Conservation (phyloP, 1,140 invertebrate species). For the Listronotus bonariensis region DNA sequence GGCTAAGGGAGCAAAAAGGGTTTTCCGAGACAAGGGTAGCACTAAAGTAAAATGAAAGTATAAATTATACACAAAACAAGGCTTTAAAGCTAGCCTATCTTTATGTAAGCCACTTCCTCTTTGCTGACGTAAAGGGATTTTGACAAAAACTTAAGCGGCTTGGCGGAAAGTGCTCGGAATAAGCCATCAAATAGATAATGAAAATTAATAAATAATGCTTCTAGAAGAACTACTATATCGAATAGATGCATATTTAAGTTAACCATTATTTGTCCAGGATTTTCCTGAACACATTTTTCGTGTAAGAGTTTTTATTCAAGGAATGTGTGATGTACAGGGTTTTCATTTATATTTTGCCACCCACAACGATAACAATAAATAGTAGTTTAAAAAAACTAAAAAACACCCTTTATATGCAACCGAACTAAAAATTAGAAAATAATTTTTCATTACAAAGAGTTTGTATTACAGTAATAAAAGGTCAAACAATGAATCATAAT, state of each 20-base stretch:
- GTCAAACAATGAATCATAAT: too few species aligned
- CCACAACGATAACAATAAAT: too few species aligned
- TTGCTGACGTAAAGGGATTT: slow-evolving; percentile 6
- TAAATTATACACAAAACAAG: slow-evolving; percentile 23
- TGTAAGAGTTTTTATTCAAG: too few species aligned
- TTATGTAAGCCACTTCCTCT: slow-evolving; percentile 12
- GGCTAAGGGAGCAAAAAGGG: neutral
- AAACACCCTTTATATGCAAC: too few species aligned
- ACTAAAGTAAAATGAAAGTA: slow-evolving; percentile 16
- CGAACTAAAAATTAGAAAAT: too few species aligned
- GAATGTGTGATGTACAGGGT: too few species aligned
- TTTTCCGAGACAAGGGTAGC: slow-evolving; percentile 2
- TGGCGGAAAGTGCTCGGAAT: slow-evolving; percentile 3
- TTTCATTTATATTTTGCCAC: too few species aligned
- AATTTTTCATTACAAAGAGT: too few species aligned
- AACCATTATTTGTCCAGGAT: neutral
- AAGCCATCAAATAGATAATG: slow-evolving; percentile 29
- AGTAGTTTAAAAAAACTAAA: too few species aligned
- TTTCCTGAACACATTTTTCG: neutral
- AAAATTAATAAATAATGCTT: slow-evolving; percentile 30
- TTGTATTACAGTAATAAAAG: too few species aligned
- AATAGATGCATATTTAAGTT: slow-evolving; percentile 2
- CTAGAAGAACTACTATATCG: slow-evolving; percentile 10
- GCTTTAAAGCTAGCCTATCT: slow-evolving; percentile 5
- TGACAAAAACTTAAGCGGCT: slow-evolving; percentile 19